Evolutionary conservation across 2,888 invertebrate species (phyloP).

Genomic region (Acheta domesticus): DNA sequence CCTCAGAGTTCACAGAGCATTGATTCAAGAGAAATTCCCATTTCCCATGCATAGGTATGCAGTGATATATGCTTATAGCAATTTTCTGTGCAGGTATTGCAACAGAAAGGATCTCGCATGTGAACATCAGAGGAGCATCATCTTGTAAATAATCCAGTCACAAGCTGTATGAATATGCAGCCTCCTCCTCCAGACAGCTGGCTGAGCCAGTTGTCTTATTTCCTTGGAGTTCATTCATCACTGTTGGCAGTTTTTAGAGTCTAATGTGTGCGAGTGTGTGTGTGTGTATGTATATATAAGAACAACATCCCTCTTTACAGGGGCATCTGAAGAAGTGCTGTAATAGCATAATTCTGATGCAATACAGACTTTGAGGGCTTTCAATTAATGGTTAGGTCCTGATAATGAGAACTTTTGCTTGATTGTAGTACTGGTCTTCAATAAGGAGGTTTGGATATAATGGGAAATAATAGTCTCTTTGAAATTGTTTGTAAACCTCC

Average conservation of each 20-base stretch:
- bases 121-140: conserved; percentile 51
- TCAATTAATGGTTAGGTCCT: neutral
- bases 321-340: no score
- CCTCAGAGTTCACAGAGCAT: no score
- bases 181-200: neutral
- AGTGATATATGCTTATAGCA: no score
- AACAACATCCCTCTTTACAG: no score
- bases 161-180: conserved; percentile 4
- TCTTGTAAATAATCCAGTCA: neutral
- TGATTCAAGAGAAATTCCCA: no score
- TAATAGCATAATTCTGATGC: neutral
- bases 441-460: neutral
- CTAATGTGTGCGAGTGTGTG: neutral
- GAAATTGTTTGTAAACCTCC: no score
- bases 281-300: no score
- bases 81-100: conserved; percentile 59
- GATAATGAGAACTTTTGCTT: conserved; percentile 18
- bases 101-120: conserved; percentile 93
- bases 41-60: neutral
- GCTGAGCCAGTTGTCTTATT: neutral
- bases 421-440: neutral
- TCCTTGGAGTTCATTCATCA: neutral
- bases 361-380: neutral
- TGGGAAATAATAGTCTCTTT: no score
- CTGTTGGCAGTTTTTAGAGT: neutral